Evolutionary conservation across 2,888 invertebrate species (phyloP), one percentile per base, ranked within the genome.

Genomic region (Prenolepis imparis): DNA sequence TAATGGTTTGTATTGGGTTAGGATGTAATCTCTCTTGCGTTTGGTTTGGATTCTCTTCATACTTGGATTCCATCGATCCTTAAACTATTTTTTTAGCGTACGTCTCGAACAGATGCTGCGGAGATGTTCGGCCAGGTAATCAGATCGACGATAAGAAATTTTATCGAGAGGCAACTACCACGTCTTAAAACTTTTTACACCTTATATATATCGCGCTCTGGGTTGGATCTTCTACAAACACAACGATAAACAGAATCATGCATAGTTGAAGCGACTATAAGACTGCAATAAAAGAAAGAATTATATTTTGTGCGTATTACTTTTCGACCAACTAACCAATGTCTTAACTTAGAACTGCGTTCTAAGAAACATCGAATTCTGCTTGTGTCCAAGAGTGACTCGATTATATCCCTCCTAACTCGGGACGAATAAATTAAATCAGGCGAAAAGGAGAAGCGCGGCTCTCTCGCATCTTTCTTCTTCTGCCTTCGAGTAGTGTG

Each of bases 1-100:
- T 92, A 93, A 93, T 93, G 93, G 92, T 91, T 91, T 90, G 91
- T 92, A 93, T 92, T 91, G 90, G 90, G 90, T 90, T 90, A 90
- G 89, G 85, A 89, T 85, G 84, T 67, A 72, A 55, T 28, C 61
- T 24, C 24, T 24, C 36, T 24, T 41, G 9, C 36, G 8, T 48
- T 39, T 15, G 32, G 28, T 36, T 72, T 9, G 63, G n/a, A 52
- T 52, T 52, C 39, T 48, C 9, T 41, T 24, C 36, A 52, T 8
- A 73, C 39, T 48, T 39, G 48, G 52, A 63, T 64, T 48, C 59
- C 21, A 44, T 28, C 41, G 66, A 64, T 41, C 9, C 18, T 59
- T 39, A 18, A 32, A 39, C 59, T 63, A 70, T 64, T 77, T 55
- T 63, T 55, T 63, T 66, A 87, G 88, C 57, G 77, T 84, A 84